These are phyloP conservation scores for Microctenopoma lineatum DNA, from an alignment of 2,797 vertebrate species.

Conservation along the genomic window DNA sequence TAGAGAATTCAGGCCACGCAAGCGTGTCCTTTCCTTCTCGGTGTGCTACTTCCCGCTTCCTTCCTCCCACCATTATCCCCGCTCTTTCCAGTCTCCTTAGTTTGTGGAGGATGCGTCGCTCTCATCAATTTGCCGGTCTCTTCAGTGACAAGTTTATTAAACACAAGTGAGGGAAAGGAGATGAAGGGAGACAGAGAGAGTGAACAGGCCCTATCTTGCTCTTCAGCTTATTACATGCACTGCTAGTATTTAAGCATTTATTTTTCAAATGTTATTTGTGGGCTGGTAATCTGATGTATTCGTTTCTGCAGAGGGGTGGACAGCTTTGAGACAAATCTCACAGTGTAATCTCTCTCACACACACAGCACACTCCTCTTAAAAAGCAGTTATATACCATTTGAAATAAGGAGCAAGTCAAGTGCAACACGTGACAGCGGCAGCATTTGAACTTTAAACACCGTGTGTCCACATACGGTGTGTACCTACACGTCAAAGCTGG, in stretches of 20 bases:
- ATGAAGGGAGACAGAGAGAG: constrained; percentile 11
- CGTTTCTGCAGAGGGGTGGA: constrained; percentile 43
- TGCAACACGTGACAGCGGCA: not conserved
- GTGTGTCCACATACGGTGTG: too few relatives aligned
- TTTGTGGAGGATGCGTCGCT: constrained; percentile 71
- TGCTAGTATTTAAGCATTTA: constrained; percentile 28
- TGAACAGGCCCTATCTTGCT: constrained; percentile 15
- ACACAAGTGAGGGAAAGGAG: constrained; percentile 55
- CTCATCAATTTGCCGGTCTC: constrained; percentile 83
- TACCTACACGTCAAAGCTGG: too few relatives aligned
- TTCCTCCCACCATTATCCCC: constrained; percentile 33
- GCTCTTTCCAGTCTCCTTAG: constrained; percentile 6
- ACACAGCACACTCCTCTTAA: not conserved
- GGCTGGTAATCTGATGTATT: constrained; percentile 46
- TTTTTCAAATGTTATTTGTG: constrained; percentile 42
- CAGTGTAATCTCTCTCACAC: constrained; percentile 32
- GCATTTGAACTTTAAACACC: not conserved
- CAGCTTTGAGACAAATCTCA: constrained; percentile 44
- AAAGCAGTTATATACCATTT: constrained; percentile 9
- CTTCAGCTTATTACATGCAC: constrained; percentile 14
- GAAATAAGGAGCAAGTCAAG: constrained; percentile 13
- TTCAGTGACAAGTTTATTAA: constrained; percentile 89
- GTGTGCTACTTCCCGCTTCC: constrained; percentile 45
- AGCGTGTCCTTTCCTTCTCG: constrained; percentile 35
- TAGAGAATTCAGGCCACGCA: constrained; percentile 68